Percentiles rank a stretch among this genome's conserved stretches.
phyloP scores from a whole-genome alignment of 1,140 invertebrate genomes.

The Amphibalanus amphitrite region DNA sequence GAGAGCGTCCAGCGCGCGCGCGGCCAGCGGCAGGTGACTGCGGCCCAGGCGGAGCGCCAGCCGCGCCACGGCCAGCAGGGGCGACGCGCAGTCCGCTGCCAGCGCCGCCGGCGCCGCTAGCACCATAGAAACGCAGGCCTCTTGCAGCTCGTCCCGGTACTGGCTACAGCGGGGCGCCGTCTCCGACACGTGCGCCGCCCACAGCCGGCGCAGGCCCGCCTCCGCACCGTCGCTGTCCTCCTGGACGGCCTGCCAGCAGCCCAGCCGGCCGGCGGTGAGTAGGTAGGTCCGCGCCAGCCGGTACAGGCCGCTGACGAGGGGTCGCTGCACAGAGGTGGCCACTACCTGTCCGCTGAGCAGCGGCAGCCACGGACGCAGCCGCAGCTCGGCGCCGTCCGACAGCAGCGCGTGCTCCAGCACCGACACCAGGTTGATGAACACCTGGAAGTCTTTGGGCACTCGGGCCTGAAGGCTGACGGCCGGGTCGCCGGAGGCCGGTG shows the following conservation, averaged over 20 bases:
- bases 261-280: slow-evolving; percentile 20
- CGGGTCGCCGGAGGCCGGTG: slow-evolving; percentile 10
- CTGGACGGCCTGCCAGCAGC: slow-evolving; percentile 29
- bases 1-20: slow-evolving; percentile 34
- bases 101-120: slow-evolving; percentile 37
- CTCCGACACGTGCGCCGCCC: slow-evolving; percentile 30
- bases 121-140: slow-evolving; percentile 35
- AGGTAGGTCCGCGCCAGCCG: slow-evolving; percentile 13
- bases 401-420: slow-evolving; percentile 39
- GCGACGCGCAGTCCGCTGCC: slow-evolving; percentile 22
- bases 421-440: slow-evolving; percentile 48
- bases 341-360: slow-evolving; percentile 35
- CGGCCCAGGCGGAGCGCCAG: slow-evolving; percentile 34
- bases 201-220: slow-evolving; percentile 9
- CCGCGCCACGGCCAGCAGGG: slow-evolving; percentile 6
- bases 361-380: slow-evolving; percentile 31
- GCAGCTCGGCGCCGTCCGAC: slow-evolving; percentile 23
- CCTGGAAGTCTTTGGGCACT: slow-evolving; percentile 24
- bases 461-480: slow-evolving; percentile 13
- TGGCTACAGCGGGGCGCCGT: slow-evolving; percentile 29
- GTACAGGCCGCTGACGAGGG: slow-evolving; percentile 38
- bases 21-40: slow-evolving; percentile 40
- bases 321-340: slow-evolving; percentile 32
- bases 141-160: slow-evolving; percentile 33
- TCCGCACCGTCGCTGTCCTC: slow-evolving; percentile 13